phyloP scores from a whole-genome alignment of 1,140 invertebrate species.

The Neodiprion pinetum region DNA sequence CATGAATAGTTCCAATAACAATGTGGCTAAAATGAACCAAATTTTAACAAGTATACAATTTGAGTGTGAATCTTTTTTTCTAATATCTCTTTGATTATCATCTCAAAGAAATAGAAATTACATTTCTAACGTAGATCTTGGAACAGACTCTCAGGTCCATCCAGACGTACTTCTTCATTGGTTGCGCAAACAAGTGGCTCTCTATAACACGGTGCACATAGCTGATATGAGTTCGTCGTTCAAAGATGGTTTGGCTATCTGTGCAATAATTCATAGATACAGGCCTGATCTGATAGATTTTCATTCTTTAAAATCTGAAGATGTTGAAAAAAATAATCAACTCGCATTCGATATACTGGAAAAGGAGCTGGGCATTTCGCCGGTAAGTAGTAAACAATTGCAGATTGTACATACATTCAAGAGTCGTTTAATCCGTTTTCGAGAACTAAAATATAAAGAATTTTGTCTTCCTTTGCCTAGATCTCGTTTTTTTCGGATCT shows the following conservation, averaged over 20 bases:
- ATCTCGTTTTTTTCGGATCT: neutral
- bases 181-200: conserved; percentile 76
- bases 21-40: neutral
- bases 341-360: conserved; percentile 83
- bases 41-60: conserved; percentile 7
- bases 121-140: conserved; percentile 19
- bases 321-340: conserved; percentile 77
- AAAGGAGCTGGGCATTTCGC: conserved; percentile 76
- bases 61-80: conserved; percentile 9
- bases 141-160: conserved; percentile 69
- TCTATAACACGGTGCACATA: conserved; percentile 72
- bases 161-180: conserved; percentile 78
- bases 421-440: neutral
- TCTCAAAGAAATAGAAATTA: neutral
- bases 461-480: conserved; percentile 3
- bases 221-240: conserved; percentile 76
- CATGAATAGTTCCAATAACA: neutral
- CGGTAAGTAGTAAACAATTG: conserved; percentile 60
- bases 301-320: conserved; percentile 69
- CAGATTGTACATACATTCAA: neutral
- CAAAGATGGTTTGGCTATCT: conserved; percentile 78
- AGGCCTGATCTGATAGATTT: conserved; percentile 88
- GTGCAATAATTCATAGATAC: conserved; percentile 86
- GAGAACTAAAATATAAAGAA: conserved; percentile 9
- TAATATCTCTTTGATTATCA: conserved; percentile 1